A percentile compares a stretch with the other conserved stretches of the same genome.
phyloP scores from a whole-genome alignment of 2,113 vertebrate species.

The Riparia riparia region DNA sequence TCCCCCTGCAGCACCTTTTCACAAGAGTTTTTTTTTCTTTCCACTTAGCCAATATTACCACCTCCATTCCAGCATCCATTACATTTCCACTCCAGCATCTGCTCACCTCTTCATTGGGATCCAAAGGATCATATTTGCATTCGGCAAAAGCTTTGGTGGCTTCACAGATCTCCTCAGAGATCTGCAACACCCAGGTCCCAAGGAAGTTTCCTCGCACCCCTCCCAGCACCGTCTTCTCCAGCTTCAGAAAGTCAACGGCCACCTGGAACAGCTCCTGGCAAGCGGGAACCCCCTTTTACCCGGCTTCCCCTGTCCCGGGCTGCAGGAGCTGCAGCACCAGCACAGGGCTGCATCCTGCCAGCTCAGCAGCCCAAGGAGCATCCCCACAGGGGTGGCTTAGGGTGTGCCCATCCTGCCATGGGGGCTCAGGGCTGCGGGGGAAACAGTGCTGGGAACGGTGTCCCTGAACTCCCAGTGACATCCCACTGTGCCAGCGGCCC shows the following conservation, averaged over 20 bases:
- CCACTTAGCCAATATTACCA: not conserved
- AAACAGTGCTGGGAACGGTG: not conserved
- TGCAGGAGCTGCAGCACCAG: not conserved
- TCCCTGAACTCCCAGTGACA: rapidly evolving
- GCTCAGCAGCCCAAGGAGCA: not conserved
- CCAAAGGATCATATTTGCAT: constrained; percentile 77
- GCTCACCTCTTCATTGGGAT: constrained; percentile 73
- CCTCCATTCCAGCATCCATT: not conserved
- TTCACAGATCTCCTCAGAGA: constrained; percentile 77
- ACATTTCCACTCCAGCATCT: not conserved
- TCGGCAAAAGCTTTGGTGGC: constrained; percentile 74
- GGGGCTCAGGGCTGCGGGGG: not conserved
- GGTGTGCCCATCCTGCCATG: rapidly evolving
- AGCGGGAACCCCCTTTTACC: rapidly evolving
- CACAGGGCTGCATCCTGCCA: rapidly evolving
- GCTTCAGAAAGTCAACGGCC: constrained; percentile 69
- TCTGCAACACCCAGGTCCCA: constrained; percentile 30
- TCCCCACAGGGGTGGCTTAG: not conserved
- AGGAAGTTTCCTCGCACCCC: constrained; percentile 72
- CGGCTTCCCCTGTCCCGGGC: rapidly evolving
- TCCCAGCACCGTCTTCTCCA: constrained; percentile 79
- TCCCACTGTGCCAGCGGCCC: rapidly evolving
- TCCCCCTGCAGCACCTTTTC: not conserved
- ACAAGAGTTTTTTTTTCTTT: not conserved
- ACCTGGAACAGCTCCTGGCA: constrained; percentile 75